Percentiles rank a stretch among this genome's conserved stretches.
These are phyloP conservation scores for Muntiacus muntjak DNA, from an alignment of 2,113 vertebrate species.

Conservation along the genomic window DNA sequence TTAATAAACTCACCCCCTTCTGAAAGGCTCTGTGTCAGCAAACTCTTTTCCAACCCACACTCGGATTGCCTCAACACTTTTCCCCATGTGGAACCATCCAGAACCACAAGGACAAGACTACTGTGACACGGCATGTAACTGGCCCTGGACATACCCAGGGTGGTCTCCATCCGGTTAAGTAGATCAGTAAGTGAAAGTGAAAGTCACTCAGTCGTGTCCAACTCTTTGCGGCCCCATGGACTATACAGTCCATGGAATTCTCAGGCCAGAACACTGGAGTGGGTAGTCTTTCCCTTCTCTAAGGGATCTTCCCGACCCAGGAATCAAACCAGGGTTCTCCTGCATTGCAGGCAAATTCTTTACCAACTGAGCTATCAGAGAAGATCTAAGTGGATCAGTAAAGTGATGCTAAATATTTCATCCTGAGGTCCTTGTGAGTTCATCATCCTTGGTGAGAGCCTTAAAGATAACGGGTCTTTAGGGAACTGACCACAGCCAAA, in stretches of 20 bases:
- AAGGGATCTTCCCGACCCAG: neutral
- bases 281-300: neutral
- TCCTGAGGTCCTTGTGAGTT: constrained; percentile 23
- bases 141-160: neutral
- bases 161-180: neutral
- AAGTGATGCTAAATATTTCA: neutral
- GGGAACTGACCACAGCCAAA: neutral
- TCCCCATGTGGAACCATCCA: neutral
- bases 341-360: neutral
- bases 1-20: neutral
- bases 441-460: constrained; percentile 7
- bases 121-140: neutral
- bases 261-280: neutral
- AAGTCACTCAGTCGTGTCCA: neutral
- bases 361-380: neutral
- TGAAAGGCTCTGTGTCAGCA: neutral
- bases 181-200: neutral
- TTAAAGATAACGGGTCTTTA: constrained; percentile 37
- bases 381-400: neutral
- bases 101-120: neutral
- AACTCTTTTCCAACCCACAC: neutral
- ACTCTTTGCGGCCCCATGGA: neutral
- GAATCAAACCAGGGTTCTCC: neutral
- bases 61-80: neutral
- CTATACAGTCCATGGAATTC: neutral